Base-by-base conservation (phyloP, 2,113 vertebrate species). In the Notothenia rossii region DNA sequence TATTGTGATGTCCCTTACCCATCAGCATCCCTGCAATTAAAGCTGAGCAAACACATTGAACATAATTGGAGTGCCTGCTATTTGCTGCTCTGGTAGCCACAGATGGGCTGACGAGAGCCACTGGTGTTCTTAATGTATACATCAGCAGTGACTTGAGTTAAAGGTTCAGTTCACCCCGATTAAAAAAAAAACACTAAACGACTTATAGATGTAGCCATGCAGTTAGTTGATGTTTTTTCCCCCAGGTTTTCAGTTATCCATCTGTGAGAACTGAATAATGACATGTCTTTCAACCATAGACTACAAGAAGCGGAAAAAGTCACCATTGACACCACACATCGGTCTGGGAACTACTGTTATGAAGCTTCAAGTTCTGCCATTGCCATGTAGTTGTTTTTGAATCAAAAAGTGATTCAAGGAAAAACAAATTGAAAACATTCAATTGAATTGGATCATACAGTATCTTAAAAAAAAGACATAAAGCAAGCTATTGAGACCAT, bases 21-120 rank as follows among this genome's bases (percentile, higher is more conserved):
- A 6, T n/a, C 20, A 49, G 74, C 69, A 61, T 62, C 71, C 29
- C 22, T 17, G 43, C 66, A 68, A 74, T 58, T 70, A 81, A 79
- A 70, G 63, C 72, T 45, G 68, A 80, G 60, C 22, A 25, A 25
- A 25, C 25, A 76, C n/a, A 79, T 60, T 72, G 48, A 66, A 79
- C 68, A 67, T 17, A 66, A 79, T 79, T 59, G 4, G 20, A 77
- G 33, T 15, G 61, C 14, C 54, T 49, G 53, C 51, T 48, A n/a
- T 83, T 55, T 56, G 60, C 63, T 72, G 72, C 59, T 79, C 53
- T 50, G 66, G 36, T 66, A 54, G 73, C 45, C 33, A 45, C 70
- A 82, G 22, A 66, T 17, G 48, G n/a, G 56, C 56, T 6, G 18
- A 74, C 15, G 45, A 36, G 55, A 77, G 25, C 53, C 50, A 22